Base-by-base conservation (phyloP, 1,140 invertebrate species). In the Cotesia vestalis region DNA sequence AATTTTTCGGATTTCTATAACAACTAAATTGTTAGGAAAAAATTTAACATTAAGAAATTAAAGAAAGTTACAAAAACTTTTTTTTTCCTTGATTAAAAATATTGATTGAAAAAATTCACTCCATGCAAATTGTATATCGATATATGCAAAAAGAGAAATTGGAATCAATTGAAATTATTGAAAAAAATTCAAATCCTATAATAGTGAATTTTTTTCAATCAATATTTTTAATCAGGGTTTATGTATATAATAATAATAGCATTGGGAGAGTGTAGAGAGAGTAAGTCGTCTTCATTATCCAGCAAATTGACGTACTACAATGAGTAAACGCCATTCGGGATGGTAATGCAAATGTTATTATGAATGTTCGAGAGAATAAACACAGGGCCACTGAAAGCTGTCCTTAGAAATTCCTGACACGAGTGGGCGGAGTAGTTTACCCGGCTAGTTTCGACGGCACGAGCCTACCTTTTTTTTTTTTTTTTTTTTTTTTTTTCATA, bases 381-480 rank as follows among this genome's bases (percentile, higher is more conserved):
- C 57, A 59, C 17, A 59, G 57, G 57, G 57, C 57, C 57, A 59
- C 57, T 59, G 57, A 59, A 59, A 27, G 57, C 57, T 59, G 57
- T 59, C 20, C 17, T 9, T 59, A 59, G 57, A 27, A 59, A 59
- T 59, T 59, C 57, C 20, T 59, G 57, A 59, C 57, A 59, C n/a
- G 57, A 59, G 57, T 59, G 27, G 57, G 57, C 57, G 57, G 57
- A 59, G 57, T 59, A 59, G 57, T 59, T 59, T 59, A 59, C 57
- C 57, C 57, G 57, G 20, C 57, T 59, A 59, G 57, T 59, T 59
- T 59, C 9, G 20, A 59, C 57, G 57, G 57, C 57, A 59, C 57
- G 57, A 59, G 57, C 57, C 57, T 27, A 59, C 57, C 20, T 20
- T 9, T 59, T 59, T 59, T 27, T 17, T 59, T 27, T 4, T 20